A percentile compares a stretch with the other conserved stretches of the same genome.
phyloP scores from a whole-genome alignment of 1,140 invertebrate species.

The Penaeus chinensis region DNA sequence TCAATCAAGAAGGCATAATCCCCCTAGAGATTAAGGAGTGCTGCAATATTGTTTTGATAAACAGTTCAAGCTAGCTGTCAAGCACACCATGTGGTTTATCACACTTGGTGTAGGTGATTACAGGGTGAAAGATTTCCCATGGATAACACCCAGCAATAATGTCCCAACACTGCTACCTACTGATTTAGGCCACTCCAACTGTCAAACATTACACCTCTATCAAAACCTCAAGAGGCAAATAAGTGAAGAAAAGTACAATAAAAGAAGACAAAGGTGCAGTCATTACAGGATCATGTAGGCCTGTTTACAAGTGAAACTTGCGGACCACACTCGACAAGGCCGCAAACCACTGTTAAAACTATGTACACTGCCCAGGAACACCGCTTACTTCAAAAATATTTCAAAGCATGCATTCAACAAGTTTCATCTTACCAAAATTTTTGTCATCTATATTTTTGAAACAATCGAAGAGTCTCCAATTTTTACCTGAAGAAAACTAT shows the following conservation, averaged over 20 bases:
- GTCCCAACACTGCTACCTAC: conserved; percentile 60
- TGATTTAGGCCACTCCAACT: conserved; percentile 57
- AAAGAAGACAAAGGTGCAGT: conserved; percentile 56
- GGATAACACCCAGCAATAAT: conserved; percentile 40
- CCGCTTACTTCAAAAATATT: conserved; percentile 57
- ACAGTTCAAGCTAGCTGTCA: conserved; percentile 52
- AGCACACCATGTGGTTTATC: conserved; percentile 56
- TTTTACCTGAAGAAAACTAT: conserved; percentile 57
- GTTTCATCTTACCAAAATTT: conserved; percentile 57
- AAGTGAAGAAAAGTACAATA: conserved; percentile 48
- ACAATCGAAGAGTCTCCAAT: conserved; percentile 56
- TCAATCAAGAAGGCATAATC: conserved; percentile 50
- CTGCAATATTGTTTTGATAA: conserved; percentile 50
- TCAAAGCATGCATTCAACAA: conserved; percentile 59
- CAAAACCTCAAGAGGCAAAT: conserved; percentile 57
- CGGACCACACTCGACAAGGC: conserved; percentile 47
- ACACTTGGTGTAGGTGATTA: conserved; percentile 58
- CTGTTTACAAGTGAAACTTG: conserved; percentile 42
- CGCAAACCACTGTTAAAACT: conserved; percentile 50
- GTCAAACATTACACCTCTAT: conserved; percentile 60
- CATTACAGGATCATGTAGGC: conserved; percentile 56
- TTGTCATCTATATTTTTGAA: conserved; percentile 61
- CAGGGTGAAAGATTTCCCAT: conserved; percentile 53
- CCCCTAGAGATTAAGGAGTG: conserved; percentile 47
- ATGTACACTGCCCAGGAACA: conserved; percentile 60